Evolutionary conservation across 2,888 invertebrate species (phyloP).

Genomic region (Brassicogethes aeneus): DNA sequence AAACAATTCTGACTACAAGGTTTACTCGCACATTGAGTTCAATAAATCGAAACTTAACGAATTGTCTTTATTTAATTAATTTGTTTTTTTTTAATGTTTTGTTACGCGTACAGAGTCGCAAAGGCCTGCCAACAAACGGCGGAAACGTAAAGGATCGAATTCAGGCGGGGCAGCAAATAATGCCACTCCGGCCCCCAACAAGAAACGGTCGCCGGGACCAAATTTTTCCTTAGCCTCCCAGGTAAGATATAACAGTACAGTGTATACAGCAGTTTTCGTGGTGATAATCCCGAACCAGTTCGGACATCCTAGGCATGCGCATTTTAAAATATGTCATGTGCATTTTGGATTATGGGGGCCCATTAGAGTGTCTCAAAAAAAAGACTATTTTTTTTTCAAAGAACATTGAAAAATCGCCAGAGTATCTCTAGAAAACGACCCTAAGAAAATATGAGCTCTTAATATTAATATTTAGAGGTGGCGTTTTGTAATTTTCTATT

Average conservation of each 20-base stretch:
- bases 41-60: too few relatives aligned
- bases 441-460: too few relatives aligned
- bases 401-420: too few relatives aligned
- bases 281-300: too few relatives aligned
- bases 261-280: too few relatives aligned
- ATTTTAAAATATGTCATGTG: conserved; percentile 6
- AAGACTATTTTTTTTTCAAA: too few relatives aligned
- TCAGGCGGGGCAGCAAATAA: conserved; percentile 76
- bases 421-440: too few relatives aligned
- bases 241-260: conserved; percentile 44
- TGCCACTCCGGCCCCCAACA: conserved; percentile 80
- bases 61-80: conserved; percentile 6
- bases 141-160: conserved; percentile 91
- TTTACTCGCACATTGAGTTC: conserved; percentile 8
- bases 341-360: too few relatives aligned
- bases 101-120: conserved; percentile 72
- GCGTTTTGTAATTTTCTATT: too few relatives aligned
- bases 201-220: conserved; percentile 93
- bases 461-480: too few relatives aligned
- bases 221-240: conserved; percentile 93
- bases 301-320: too few relatives aligned
- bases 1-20: conserved; percentile 25
- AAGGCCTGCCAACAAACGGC: conserved; percentile 88
- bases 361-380: too few relatives aligned
- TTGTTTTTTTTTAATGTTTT: conserved; percentile 6